Evolutionary conservation across 2,888 invertebrate genomes (phyloP), one percentile per base, ranked within the genome.

Genomic region (Venustoraphidia nigricollis): DNA sequence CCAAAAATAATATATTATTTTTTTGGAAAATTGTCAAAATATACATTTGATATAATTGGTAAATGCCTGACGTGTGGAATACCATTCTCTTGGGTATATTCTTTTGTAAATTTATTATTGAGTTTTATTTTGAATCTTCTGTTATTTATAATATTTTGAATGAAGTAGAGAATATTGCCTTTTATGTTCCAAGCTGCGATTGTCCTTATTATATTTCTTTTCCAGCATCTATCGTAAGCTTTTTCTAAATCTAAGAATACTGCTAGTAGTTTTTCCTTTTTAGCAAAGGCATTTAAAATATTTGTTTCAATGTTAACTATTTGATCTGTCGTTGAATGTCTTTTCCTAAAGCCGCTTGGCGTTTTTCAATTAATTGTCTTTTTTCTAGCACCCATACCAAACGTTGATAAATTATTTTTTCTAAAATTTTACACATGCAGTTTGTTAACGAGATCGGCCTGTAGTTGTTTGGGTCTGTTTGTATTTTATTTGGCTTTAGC

Each of bases 51-150:
- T n/a, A n/a, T n/a, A n/a, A n/a, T n/a, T n/a, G n/a, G n/a, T n/a
- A n/a, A n/a, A n/a, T n/a, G n/a, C n/a, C n/a, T n/a, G n/a, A n/a
- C n/a, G 17, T 55, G 52, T 39, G 55, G 52, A 9, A 53, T 49
- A 2, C 53, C 51, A 14, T 54, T 55, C 46, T 51, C 42, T 34
- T 41, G 43, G 3, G 10, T 35, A 2, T 41, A n/a, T 34, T 14
- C 40, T 36, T 27, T 27, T 2, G 49, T 49, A 1, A 35, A 13
- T n/a, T 8, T 36, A 13, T 39, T n/a, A 34, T 49, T 49, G n/a
- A n/a, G 11, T 39, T 14, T 49, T 34, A 51, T 46, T n/a, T 43
- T 35, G 44, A 51, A 49, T 2, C 39, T 49, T 44, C 46, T 34
- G 34, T 45, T 43, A 2, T 41, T 34, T 36, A 52, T 14, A 37